Conservation (phyloP, 35 echinoderm and acorn worm genomes). For the Lytechinus pictus region DNA sequence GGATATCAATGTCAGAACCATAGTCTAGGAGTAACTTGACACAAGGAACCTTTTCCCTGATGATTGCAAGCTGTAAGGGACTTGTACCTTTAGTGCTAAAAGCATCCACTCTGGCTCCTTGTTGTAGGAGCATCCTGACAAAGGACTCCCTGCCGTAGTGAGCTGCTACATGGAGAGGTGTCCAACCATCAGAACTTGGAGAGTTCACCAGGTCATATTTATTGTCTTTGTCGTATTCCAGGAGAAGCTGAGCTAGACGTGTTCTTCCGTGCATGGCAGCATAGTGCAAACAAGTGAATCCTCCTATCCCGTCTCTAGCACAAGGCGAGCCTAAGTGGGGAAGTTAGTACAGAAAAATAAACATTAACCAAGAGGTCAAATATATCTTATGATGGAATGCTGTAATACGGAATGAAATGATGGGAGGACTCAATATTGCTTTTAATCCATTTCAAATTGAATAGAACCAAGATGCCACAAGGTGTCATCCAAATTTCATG, state of each 20-base stretch:
- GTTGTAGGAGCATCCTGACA: constrained; percentile 58
- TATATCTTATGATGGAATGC: background rate
- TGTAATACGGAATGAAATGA: no score
- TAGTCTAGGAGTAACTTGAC: constrained; percentile 65
- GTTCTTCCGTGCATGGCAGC: constrained; percentile 88
- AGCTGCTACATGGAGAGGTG: constrained; percentile 69
- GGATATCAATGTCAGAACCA: constrained; percentile 69
- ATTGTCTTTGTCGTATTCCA: constrained; percentile 66
- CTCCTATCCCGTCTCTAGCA: constrained; percentile 66
- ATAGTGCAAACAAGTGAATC: constrained; percentile 81
- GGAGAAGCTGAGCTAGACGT: constrained; percentile 67
- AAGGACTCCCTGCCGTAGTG: constrained; percentile 84
- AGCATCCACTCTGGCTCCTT: constrained; percentile 56
- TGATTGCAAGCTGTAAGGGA: constrained; percentile 77
- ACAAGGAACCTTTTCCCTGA: constrained; percentile 65
- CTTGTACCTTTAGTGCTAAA: constrained; percentile 72
- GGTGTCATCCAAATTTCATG: no score
- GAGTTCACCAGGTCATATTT: constrained; percentile 61
- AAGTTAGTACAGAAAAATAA: background rate
- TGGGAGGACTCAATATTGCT: no score
- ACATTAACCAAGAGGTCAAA: background rate
- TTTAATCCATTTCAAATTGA: no score
- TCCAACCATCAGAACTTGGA: constrained; percentile 75
- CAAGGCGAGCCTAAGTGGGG: constrained; percentile 56
- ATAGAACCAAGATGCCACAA: no score